Evolutionary conservation across 2,113 vertebrate species (phyloP).

Genomic region (Donacobius atricapilla): DNA sequence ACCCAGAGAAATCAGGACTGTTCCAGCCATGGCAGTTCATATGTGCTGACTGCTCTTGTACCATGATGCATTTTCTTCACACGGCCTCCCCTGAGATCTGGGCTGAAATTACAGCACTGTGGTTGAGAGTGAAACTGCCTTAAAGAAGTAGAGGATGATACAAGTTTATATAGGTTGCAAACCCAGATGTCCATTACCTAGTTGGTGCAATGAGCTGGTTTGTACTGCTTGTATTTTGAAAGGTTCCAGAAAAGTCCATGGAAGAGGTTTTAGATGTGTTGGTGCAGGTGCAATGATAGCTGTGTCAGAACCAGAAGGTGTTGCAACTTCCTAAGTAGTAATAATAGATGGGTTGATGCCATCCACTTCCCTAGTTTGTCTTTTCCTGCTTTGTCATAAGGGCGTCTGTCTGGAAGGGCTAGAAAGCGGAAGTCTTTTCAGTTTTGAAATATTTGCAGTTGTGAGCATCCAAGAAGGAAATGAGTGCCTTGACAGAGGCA

Average conservation of each 20-base stretch:
- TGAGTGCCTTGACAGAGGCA: background rate
- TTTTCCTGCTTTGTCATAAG: conserved; percentile 36
- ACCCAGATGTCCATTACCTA: background rate
- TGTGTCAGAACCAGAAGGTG: background rate
- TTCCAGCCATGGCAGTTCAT: background rate
- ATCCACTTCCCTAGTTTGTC: conserved; percentile 11
- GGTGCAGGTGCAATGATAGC: background rate
- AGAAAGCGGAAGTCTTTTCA: background rate
- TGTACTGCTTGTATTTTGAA: background rate
- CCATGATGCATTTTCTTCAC: rapidly evolving
- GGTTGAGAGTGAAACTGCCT: background rate
- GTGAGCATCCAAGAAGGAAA: background rate
- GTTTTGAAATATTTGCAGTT: background rate
- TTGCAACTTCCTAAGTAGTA: conserved; percentile 37
- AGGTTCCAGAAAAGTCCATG: background rate
- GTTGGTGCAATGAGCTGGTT: background rate
- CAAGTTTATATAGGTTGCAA: background rate
- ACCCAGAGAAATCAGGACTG: background rate
- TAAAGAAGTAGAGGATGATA: background rate
- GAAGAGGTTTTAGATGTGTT: background rate
- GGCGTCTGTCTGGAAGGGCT: background rate
- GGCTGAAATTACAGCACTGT: background rate
- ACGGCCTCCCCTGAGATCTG: background rate
- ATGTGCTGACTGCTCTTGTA: background rate
- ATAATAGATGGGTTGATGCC: background rate